Base-by-base conservation (phyloP, 2,888 invertebrate species). In the Tineola bisselliella region DNA sequence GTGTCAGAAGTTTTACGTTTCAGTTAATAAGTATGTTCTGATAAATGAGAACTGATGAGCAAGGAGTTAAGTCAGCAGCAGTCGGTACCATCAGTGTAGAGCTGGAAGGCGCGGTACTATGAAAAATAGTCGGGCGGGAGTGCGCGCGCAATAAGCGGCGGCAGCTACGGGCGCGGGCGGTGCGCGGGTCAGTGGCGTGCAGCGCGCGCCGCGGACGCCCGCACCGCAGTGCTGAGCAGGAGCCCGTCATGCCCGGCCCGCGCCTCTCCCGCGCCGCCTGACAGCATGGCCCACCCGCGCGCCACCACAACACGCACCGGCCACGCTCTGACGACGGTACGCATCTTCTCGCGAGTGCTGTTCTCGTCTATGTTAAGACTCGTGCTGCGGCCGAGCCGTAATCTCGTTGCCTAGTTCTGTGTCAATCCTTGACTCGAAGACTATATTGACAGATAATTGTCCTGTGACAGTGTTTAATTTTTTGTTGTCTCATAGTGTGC, bases 261-360 rank as follows among this genome's bases (percentile, higher is more conserved):
- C 86, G 86, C 83, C 80, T 82, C 76, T 79, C 75, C 76, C 84
- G 84, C 84, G 86, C 82, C 81, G 84, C 84, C 84, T 84, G 86
- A 87, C 86, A 87, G 86, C 86, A 86, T 87, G 86, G 86, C 84
- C 84, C 69, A 71, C 74, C 81, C 82, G 80, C 83, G 81, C 84
- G 86, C 86, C 82, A 84, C 84, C 84, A 82, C 78, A 84, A 81
- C 86, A 81, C 86, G 84, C 84, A 86, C 61, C 63, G 62, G 84
- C 86, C 84, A 84, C 84, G 86, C 86, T 84, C 86, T 84, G 84
- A 86, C 86, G 81, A 87, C 86, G 86, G 86, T 87, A 87, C 79
- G 84, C 75, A 74, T 74, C 76, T 60, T 61, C 58, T 44, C 58
- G 62, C 62, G 60, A 52, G 33, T 15, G n/a, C n/a, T n/a, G 17